Base-by-base conservation (phyloP, 1,140 invertebrate species). In the Scylla paramamosain region DNA sequence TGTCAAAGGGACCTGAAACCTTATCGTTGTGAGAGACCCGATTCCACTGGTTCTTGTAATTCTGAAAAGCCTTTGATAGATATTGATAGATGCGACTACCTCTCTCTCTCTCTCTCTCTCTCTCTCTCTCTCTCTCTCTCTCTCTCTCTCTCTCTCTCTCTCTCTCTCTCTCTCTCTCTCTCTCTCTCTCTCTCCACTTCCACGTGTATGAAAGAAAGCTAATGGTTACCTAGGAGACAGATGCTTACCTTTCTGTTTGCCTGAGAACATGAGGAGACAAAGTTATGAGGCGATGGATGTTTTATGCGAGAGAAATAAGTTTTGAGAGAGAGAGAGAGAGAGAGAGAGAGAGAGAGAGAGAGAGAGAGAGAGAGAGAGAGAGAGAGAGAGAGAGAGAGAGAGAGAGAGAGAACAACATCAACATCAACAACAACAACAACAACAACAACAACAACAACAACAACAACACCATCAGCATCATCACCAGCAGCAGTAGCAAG, bases 61-160 rank as follows among this genome's bases (percentile, higher is more conserved):
- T 77, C 67, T 77, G 67, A 20, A n/a, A n/a, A 77, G 12, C 67
- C 67, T 77, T 77, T 77, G 67, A 77, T n/a, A 77, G 67, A n/a
- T n/a, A 77, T 77, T 77, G 67, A 77, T 77, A 77, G 20, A 7
- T 77, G 12, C n/a, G 20, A n/a, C 8, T 77, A 7, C 6, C 67
- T 77, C 20, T n/a, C 67, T 77, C 67, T n/a, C 25, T 77, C 67
- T 77, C 67, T 77, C 67, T 77, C 67, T 77, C 25, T 77, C 25
- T 77, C 25, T 77, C 25, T 77, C 25, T 77, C 25, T 77, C 67
- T 77, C 67, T 77, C 67, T 77, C 67, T 77, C 67, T 77, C 67
- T 77, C 67, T 77, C 67, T 77, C 67, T 77, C 67, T 77, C 67
- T 77, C 67, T 77, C 25, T 67, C 59, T 67, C 59, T 67, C 59